Base-by-base conservation (phyloP, 2,888 invertebrate genomes). In the Oscheius sp. region DNA sequence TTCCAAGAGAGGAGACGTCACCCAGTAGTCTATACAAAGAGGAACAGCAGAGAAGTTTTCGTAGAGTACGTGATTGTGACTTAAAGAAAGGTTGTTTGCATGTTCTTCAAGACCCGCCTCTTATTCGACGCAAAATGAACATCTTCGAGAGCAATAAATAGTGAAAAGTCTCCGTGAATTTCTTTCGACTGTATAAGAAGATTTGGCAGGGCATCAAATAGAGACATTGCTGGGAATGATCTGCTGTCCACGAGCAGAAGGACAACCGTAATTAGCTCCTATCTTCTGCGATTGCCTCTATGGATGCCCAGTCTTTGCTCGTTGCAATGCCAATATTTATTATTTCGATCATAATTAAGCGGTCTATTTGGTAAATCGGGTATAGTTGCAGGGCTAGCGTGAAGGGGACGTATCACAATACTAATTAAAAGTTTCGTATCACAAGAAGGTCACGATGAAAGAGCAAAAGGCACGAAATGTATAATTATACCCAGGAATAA, bases 131-230 rank as follows among this genome's bases (percentile, higher is more conserved):
- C 32, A n/a, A 70, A n/a, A 9, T 57, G 57, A 37, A 70, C 58
- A 58, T 58, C 50, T 70, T 58, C 50, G 42, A 70, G 57, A 29
- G 58, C 59, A n/a, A 70, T 35, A 50, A 70, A 70, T 1, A 70
- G 32, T 4, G 70, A 70, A 42, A 32, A 47, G 29, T 70, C 59
- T n/a, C 35, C 58, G 42, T 70, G n/a, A n/a, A 58, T 29, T 29
- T 11, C 9, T 47, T 47, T 57, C 1, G 70, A 55, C 37, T 35
- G 37, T 1, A 11, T 9, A 13, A 68, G 55, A 68, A 58, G 70
- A 48, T 35, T 11, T n/a, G 68, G 68, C 51, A 68, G 68, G 35
- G 37, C 21, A n/a, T 68, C 68, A 53, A 55, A 63, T n/a, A 63
- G 7, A 48, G 21, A 21, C 63, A 63, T 55, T 42, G 42, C 7